Evolutionary conservation across 2,113 vertebrate species (phyloP), one percentile per base, ranked within the genome.

Genomic region (Saguinus midas): DNA sequence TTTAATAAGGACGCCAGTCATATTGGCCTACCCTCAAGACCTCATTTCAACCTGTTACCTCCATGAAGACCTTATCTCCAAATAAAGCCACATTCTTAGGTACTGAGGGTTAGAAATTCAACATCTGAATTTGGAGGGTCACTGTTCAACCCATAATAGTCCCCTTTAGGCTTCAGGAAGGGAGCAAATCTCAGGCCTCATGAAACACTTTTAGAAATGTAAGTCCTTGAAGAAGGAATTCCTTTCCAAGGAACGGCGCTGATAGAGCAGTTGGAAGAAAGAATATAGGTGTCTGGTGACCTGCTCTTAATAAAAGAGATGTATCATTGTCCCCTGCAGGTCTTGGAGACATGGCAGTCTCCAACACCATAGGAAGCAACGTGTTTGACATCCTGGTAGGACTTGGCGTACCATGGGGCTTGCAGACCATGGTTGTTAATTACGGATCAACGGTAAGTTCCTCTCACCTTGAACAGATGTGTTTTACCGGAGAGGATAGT

Each of bases 311-410:
- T 76, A 87, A 86, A 8, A 79, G 68, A 55, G 50, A 35, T 5
- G 0, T 80, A n/a, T 87, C 32, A 0, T 94, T 76, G 55, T 97
- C 32, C 81, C 45, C 90, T 17, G 35, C 94, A 98, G 99, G 99
- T 87, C 99, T 99, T 0, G 99, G 99, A 37, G 99, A 99, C 97
- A 99, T 99, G 99, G 99, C 99, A 0, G 99, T 99, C 43, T 99
- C 99, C 50, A 99, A 99, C 96, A 99, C 99, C 73, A 99, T 99
- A 23, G 99, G 99, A 92, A 99, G 99, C 97, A 99, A 99, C 2
- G 99, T 99, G 68, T 99, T 99, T 98, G 99, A 99, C 96, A 99
- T 99, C 94, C 99, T 99, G 6, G 99, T 99, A 96, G 99, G 99
- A 13, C 99, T 99, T 4, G 99, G 99, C 0, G 85, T 99, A 80